Conservation (phyloP, 1,140 invertebrate species). For the Liolophura sinensis region DNA sequence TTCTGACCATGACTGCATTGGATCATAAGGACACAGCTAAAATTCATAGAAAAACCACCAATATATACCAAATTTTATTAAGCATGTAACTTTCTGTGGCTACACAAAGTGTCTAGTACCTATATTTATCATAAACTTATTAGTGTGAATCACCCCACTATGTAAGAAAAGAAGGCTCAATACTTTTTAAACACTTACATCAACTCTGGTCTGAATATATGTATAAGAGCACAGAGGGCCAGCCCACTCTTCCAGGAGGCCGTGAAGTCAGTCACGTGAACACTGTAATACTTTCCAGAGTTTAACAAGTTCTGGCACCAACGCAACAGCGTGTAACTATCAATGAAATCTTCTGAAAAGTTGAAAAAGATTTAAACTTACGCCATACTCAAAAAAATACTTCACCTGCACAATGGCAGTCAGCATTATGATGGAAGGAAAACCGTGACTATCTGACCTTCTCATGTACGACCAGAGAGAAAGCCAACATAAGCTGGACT, state of each 20-base stretch:
- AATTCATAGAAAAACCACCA: too few species aligned
- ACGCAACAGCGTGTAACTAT: slow-evolving; percentile 69
- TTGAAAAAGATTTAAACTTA: background rate
- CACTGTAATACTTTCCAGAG: slow-evolving; percentile 62
- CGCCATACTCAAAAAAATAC: background rate
- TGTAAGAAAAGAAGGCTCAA: too few species aligned
- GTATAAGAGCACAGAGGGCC: slow-evolving; percentile 80
- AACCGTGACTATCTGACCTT: too few species aligned
- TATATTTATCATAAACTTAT: background rate
- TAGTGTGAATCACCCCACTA: background rate
- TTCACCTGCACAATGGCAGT: background rate
- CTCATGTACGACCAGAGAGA: too few species aligned
- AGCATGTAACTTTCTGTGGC: background rate
- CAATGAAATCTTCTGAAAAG: slow-evolving; percentile 35
- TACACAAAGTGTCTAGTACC: background rate
- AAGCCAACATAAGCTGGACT: too few species aligned
- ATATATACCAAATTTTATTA: background rate
- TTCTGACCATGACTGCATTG: too few species aligned
- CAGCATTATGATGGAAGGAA: too few species aligned
- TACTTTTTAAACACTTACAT: slow-evolving; percentile 57
- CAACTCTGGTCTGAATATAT: slow-evolving; percentile 85
- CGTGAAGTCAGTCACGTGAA: slow-evolving; percentile 72
- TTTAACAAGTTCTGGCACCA: slow-evolving; percentile 79
- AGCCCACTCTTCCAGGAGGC: slow-evolving; percentile 75
- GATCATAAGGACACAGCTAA: too few species aligned